These are phyloP conservation scores for Drosophila virilis DNA, from an alignment of 1,140 invertebrate species.

Conservation along the genomic window DNA sequence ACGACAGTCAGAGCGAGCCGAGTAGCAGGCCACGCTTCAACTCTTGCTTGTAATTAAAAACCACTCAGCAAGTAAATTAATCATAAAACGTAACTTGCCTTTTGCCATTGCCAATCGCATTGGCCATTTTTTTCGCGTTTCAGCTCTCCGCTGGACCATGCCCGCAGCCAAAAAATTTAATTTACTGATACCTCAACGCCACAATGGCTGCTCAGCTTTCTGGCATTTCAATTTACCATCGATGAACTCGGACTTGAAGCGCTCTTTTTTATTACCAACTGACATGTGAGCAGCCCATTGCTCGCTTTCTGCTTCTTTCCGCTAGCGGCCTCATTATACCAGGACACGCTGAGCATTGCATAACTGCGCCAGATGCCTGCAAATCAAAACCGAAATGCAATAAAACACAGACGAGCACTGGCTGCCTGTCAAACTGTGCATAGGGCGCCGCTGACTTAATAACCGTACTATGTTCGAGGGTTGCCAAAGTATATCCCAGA, in stretches of 20 bases:
- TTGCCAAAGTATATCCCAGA: conserved; percentile 5
- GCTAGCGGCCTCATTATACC: conserved; percentile 52
- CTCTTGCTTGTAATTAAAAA: conserved; percentile 83
- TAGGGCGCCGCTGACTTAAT: conserved; percentile 21
- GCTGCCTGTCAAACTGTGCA: conserved; percentile 41
- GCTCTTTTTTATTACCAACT: conserved; percentile 59
- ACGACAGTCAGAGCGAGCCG: conserved; percentile 56
- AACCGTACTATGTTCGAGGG: conserved; percentile 16
- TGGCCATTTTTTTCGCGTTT: background rate
- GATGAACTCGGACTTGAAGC: conserved; percentile 12
- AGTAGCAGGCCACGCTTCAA: conserved; percentile 53
- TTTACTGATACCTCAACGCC: conserved; percentile 39
- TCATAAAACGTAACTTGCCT: conserved; percentile 66
- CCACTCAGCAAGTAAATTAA: conserved; percentile 81
- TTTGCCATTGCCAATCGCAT: conserved; percentile 9
- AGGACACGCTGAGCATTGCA: conserved; percentile 5
- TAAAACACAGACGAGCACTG: conserved; percentile 54
- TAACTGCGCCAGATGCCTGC: conserved; percentile 47
- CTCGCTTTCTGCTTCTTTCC: too few relatives aligned
- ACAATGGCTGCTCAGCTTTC: background rate
- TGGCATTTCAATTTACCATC: conserved; percentile 49
- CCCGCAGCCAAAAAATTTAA: conserved; percentile 59
- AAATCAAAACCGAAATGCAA: conserved; percentile 76
- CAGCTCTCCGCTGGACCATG: conserved; percentile 9
- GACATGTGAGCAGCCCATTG: conserved; percentile 45